phyloP scores from a whole-genome alignment of 2,113 vertebrate genomes.

The Hemiprocne comata region DNA sequence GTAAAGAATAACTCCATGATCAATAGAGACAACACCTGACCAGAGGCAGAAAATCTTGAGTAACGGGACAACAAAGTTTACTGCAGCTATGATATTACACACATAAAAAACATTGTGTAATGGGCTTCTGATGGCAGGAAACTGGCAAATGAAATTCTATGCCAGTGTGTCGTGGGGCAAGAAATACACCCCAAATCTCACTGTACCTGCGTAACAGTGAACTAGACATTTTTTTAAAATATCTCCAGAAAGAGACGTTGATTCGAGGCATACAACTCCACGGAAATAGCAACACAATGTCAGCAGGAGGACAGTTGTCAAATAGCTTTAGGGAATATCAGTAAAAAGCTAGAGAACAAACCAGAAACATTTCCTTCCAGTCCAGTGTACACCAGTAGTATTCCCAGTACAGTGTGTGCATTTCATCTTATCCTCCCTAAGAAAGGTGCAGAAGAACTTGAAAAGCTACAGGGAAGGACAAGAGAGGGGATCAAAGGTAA shows the following conservation, averaged over 20 bases:
- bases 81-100: not conserved
- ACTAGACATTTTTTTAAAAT: not conserved
- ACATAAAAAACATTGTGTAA: not conserved
- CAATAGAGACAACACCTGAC: not conserved
- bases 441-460: not conserved
- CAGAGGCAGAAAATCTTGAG: not conserved
- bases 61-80: not conserved
- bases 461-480: not conserved
- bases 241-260: not conserved
- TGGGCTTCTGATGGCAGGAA: not conserved
- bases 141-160: not conserved
- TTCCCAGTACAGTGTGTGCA: not conserved
- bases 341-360: not conserved
- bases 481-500: not conserved
- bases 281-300: not conserved
- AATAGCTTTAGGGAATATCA: not conserved
- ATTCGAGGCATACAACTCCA: not conserved
- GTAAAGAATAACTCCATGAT: not conserved
- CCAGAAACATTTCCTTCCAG: not conserved
- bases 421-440: not conserved
- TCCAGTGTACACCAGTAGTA: not conserved
- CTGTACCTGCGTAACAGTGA: not conserved
- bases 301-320: not conserved
- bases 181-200: not conserved
- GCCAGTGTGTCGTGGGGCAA: not conserved